phyloP scores from a whole-genome alignment of 2,888 invertebrate species.

The Sesamia inferens region DNA sequence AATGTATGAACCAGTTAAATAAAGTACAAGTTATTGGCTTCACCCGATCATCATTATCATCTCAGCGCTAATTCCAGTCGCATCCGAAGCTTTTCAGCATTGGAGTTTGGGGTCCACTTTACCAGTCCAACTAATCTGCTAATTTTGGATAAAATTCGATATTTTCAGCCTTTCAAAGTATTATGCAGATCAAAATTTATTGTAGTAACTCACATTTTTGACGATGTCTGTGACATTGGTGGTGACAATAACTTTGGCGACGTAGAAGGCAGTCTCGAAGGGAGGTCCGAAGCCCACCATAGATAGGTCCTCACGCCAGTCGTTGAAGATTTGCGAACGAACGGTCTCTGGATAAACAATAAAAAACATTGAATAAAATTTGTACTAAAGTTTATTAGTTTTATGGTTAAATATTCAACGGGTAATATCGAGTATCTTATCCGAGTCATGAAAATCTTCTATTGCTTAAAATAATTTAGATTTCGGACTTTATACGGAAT shows the following conservation, averaged over 20 bases:
- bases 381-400: neutral
- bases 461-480: neutral
- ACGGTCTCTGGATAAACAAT: constrained; percentile 77
- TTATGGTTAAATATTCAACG: neutral
- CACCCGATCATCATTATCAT: no score
- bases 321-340: constrained; percentile 83
- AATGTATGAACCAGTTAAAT: neutral
- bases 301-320: constrained; percentile 86
- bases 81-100: no score
- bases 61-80: no score
- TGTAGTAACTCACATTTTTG: constrained; percentile 83
- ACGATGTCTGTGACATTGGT: constrained; percentile 83
- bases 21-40: neutral
- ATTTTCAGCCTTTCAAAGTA: neutral
- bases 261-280: constrained; percentile 92
- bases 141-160: no score
- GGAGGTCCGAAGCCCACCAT: constrained; percentile 89
- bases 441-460: no score
- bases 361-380: neutral
- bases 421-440: neutral
- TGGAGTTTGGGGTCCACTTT: no score
- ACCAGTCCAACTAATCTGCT: no score
- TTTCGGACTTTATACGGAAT: neutral
- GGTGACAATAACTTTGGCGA: constrained; percentile 90
- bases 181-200: neutral